A percentile compares a stretch with the other conserved stretches of the same genome.
Conservation (phyloP, 1,140 invertebrate genomes). For the Drosophila neocordata region DNA sequence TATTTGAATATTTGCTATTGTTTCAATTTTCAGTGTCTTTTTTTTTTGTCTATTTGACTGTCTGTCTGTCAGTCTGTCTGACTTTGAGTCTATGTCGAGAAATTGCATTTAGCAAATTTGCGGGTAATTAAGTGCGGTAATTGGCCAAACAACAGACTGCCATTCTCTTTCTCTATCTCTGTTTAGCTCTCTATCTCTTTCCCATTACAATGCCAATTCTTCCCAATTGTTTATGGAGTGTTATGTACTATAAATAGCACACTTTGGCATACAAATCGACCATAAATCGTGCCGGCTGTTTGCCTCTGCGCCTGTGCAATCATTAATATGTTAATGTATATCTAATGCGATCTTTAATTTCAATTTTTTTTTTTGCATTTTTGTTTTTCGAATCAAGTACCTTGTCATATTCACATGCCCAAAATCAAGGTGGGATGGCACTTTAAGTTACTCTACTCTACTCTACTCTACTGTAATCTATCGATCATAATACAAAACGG, state of each 20-base stretch:
- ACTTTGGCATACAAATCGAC: conserved; percentile 62
- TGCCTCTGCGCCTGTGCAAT: conserved; percentile 30
- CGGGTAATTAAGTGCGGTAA: conserved; percentile 65
- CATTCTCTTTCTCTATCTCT: not conserved
- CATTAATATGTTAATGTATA: conserved; percentile 71
- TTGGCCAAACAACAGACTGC: conserved; percentile 41
- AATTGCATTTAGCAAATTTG: conserved; percentile 42
- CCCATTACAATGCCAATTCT: conserved; percentile 22
- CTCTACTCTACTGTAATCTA: conserved; percentile 4
- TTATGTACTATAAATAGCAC: conserved; percentile 28
- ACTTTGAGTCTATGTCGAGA: conserved; percentile 1
- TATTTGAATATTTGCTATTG: conserved; percentile 39
- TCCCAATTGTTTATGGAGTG: conserved; percentile 54
- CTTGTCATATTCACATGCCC: conserved; percentile 20
- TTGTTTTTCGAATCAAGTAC: conserved; percentile 18
- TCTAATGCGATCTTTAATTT: conserved; percentile 57
- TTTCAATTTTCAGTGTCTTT: conserved; percentile 44
- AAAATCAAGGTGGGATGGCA: conserved; percentile 29
- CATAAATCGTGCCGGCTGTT: conserved; percentile 49
- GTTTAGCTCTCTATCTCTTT: conserved; percentile 17
- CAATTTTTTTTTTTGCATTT: not conserved
- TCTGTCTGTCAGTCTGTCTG: too few relatives aligned
- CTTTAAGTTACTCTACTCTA: not conserved
- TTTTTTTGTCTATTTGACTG: conserved; percentile 15
- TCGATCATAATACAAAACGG: not conserved